These are phyloP conservation scores for Hepsetus odoe DNA, from an alignment of 2,113 vertebrate genomes.

Conservation along the genomic window DNA sequence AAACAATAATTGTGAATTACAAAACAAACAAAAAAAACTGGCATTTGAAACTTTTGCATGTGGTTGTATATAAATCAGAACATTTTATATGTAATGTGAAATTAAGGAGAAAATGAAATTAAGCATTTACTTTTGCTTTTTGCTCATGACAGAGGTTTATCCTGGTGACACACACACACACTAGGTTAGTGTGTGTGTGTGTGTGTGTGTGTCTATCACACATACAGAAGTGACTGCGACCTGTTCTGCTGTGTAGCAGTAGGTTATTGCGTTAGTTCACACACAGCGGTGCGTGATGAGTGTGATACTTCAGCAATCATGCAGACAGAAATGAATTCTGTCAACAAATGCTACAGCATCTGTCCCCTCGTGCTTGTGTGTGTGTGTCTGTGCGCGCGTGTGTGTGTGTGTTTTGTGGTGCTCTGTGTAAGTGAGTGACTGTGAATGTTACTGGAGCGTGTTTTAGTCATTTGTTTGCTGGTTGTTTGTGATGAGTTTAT, in stretches of 20 bases:
- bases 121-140: no score
- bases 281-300: constrained; percentile 62
- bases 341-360: constrained; percentile 62
- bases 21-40: no score
- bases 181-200: neutral
- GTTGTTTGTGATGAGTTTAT: neutral
- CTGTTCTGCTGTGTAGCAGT: constrained; percentile 40
- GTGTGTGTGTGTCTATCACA: neutral
- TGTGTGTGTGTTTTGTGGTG: neutral
- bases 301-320: constrained; percentile 64
- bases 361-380: constrained; percentile 52
- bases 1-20: no score
- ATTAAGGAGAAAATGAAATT: no score
- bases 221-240: constrained; percentile 30
- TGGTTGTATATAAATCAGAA: no score
- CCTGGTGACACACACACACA: constrained; percentile 16
- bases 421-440: constrained; percentile 13
- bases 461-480: constrained; percentile 2
- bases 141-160: neutral
- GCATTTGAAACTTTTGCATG: no score
- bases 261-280: constrained; percentile 60
- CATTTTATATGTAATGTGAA: no score
- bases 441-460: constrained; percentile 3
- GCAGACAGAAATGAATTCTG: constrained; percentile 62
- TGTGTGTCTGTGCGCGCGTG: constrained; percentile 11